Percentiles rank a stretch among this genome's conserved stretches.
phyloP scores from a whole-genome alignment of 1,140 invertebrate genomes.

The Dreissena rostriformis region DNA sequence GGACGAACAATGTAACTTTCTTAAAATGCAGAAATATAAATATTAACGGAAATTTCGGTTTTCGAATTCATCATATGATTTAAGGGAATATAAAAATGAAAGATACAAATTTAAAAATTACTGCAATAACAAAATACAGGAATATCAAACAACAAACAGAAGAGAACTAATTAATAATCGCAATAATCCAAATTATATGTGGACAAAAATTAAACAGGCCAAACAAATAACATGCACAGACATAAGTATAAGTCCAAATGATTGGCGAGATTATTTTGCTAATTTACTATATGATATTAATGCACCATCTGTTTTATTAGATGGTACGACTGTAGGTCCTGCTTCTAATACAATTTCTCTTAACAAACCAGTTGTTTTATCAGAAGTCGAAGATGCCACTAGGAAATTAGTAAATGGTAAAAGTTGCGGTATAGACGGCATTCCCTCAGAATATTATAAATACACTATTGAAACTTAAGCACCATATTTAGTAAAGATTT shows the following conservation, averaged over 20 bases:
- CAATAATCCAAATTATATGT: not conserved
- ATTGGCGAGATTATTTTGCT: constrained; percentile 1
- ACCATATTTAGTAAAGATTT: constrained; percentile 3
- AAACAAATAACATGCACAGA: not conserved
- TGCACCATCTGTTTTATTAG: not conserved
- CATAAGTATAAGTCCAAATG: not conserved
- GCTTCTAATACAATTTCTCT: not conserved
- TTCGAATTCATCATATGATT: not conserved
- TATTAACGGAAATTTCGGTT: not conserved
- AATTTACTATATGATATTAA: not conserved
- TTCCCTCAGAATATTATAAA: constrained; percentile 18
- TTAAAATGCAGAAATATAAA: not conserved
- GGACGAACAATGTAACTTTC: constrained; percentile 14
- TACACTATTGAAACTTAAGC: not conserved
- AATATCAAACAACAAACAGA: not conserved
- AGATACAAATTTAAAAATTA: constrained; percentile 7
- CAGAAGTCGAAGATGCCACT: constrained; percentile 7
- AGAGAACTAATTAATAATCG: not conserved
- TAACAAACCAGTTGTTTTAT: constrained; percentile 4
- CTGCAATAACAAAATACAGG: not conserved
- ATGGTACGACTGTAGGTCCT: not conserved
- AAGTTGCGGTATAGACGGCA: constrained; percentile 11
- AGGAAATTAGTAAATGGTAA: constrained; percentile 9
- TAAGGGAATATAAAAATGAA: not conserved
- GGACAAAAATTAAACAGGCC: not conserved